phyloP scores from a whole-genome alignment of 1,140 invertebrate genomes.

The Drosophila pectinifera region DNA sequence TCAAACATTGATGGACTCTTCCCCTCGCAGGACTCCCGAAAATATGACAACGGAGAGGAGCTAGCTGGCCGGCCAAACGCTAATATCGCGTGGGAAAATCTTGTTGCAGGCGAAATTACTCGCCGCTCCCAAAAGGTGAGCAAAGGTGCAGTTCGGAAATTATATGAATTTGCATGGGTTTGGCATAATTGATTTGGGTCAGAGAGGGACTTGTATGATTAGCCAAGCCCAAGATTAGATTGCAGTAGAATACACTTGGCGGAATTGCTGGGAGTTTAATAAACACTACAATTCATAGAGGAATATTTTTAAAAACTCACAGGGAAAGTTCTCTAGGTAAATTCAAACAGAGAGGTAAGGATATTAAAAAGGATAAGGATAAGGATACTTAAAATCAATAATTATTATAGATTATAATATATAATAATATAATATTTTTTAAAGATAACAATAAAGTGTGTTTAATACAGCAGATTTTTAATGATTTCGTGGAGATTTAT shows the following conservation, averaged over 20 bases:
- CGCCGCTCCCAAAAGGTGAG: slow-evolving; percentile 22
- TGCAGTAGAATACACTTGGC: not conserved
- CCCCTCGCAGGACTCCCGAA: slow-evolving; percentile 6
- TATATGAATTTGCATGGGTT: slow-evolving; percentile 57
- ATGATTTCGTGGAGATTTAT: too few species aligned
- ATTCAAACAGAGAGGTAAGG: too few species aligned
- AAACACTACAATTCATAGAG: not conserved
- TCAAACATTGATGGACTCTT: slow-evolving; percentile 37
- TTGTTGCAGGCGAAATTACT: slow-evolving; percentile 30
- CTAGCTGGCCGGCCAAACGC: slow-evolving; percentile 7
- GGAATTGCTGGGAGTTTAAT: not conserved
- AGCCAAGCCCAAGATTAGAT: slow-evolving; percentile 41
- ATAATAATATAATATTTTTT: too few species aligned
- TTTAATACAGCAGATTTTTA: too few species aligned
- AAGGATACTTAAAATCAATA: too few species aligned
- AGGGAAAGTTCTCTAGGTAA: not conserved
- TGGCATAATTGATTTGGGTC: slow-evolving; percentile 50
- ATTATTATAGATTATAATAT: too few species aligned
- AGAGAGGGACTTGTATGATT: slow-evolving; percentile 19
- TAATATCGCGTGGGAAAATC: slow-evolving; percentile 64
- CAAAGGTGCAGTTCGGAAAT: slow-evolving; percentile 60
- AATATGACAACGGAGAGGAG: slow-evolving; percentile 23
- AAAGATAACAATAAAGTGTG: too few species aligned
- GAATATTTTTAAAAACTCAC: not conserved
- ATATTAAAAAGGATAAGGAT: too few species aligned